phyloP scores from a whole-genome alignment of 2,888 invertebrate genomes.

The Agelastica alni region DNA sequence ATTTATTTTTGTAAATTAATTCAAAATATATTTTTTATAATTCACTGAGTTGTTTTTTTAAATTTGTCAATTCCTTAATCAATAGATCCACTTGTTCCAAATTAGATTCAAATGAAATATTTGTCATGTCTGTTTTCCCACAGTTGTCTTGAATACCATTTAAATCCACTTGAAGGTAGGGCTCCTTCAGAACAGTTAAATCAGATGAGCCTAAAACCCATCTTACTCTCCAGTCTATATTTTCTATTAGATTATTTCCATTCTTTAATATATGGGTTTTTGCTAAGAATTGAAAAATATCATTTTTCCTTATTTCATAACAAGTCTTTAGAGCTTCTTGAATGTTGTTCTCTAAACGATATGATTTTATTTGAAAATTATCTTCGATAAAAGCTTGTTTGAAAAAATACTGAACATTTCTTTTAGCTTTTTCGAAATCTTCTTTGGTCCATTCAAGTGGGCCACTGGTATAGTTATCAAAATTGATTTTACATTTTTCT shows the following conservation, averaged over 20 bases:
- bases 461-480: conserved; percentile 44
- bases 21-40: no score
- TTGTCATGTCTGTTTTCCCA: conserved; percentile 30
- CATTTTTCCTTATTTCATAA: conserved; percentile 47
- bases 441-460: conserved; percentile 52
- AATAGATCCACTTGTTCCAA: conserved; percentile 47
- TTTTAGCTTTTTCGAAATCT: conserved; percentile 45
- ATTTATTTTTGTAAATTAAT: no score
- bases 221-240: conserved; percentile 62
- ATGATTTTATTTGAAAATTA: conserved; percentile 37
- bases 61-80: conserved; percentile 42
- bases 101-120: conserved; percentile 52
- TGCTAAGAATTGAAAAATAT: conserved; percentile 46
- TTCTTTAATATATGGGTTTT: conserved; percentile 48
- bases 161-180: conserved; percentile 58
- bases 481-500: conserved; percentile 39
- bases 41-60: no score
- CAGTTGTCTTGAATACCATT: conserved; percentile 42
- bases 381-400: conserved; percentile 41
- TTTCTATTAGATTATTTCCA: conserved; percentile 52
- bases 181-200: conserved; percentile 56
- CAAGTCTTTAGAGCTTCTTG: conserved; percentile 40
- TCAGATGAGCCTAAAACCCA: conserved; percentile 61
- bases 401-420: conserved; percentile 48
- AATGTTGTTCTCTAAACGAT: conserved; percentile 33